Conservation (phyloP, 1,140 invertebrate species). For the Acyrthosiphon pisum region DNA sequence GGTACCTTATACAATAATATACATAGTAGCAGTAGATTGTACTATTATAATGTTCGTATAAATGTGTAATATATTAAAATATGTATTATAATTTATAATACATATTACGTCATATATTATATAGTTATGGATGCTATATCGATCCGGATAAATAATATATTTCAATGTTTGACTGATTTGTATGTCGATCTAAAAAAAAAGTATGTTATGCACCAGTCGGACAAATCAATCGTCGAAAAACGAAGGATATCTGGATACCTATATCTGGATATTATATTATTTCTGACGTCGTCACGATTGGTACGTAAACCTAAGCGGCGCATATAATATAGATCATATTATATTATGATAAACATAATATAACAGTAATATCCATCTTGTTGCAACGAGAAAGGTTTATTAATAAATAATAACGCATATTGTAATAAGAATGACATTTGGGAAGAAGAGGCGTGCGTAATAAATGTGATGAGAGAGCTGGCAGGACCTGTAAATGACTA, state of each 20-base stretch:
- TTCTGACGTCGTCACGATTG: background rate
- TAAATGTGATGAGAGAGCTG: background rate
- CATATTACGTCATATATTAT: too few relatives aligned
- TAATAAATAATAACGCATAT: background rate
- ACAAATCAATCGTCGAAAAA: background rate
- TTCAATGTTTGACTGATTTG: background rate
- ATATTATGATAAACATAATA: background rate
- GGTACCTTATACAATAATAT: too few relatives aligned
- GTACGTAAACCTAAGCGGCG: background rate
- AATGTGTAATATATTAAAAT: too few relatives aligned
- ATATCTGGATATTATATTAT: background rate
- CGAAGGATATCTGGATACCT: background rate
- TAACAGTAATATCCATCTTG: background rate
- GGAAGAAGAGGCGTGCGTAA: background rate
- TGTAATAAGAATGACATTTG: background rate
- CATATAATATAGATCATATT: background rate
- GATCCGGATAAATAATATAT: background rate
- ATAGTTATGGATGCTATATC: too few relatives aligned
- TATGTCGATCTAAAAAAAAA: background rate
- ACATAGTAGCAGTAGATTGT: too few relatives aligned
- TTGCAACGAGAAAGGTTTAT: too few relatives aligned
- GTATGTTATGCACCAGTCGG: background rate
- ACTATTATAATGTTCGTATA: too few relatives aligned
- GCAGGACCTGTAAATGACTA: background rate
- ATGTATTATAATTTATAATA: too few relatives aligned